Evolutionary conservation across 2,888 invertebrate species (phyloP).

Genomic region (Parnassius orleans): DNA sequence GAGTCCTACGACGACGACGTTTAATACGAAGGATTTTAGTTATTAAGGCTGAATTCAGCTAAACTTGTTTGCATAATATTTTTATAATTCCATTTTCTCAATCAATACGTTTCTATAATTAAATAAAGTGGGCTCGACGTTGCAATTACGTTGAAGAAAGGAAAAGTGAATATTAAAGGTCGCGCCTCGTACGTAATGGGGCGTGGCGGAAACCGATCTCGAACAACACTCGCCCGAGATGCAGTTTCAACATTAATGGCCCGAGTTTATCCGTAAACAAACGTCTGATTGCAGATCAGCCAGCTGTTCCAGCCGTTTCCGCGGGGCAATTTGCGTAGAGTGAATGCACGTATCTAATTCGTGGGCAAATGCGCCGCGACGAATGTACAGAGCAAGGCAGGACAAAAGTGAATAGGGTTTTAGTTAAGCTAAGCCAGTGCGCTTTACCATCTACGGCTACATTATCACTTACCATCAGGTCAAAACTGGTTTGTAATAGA

Average conservation of each 20-base stretch:
- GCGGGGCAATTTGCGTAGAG: conserved; percentile 14
- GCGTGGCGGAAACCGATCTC: conserved; percentile 7
- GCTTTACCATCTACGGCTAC: too few relatives aligned
- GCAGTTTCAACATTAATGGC: conserved; percentile 1
- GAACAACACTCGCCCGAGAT: neutral
- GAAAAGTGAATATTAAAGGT: conserved; percentile 2
- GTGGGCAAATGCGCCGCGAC: neutral
- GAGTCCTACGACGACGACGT: too few relatives aligned
- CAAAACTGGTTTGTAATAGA: too few relatives aligned
- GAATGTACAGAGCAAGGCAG: neutral
- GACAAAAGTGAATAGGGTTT: neutral
- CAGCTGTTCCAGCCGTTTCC: neutral
- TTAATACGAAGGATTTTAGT: too few relatives aligned
- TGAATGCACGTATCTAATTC: neutral
- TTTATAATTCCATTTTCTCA: neutral
- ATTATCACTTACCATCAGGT: too few relatives aligned
- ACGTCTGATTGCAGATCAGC: neutral
- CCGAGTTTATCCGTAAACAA: conserved; percentile 14
- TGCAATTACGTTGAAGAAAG: conserved; percentile 8
- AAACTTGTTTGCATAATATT: too few relatives aligned
- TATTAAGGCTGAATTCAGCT: too few relatives aligned
- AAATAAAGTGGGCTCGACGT: neutral
- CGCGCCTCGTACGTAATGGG: conserved; percentile 5
- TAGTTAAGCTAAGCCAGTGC: too few relatives aligned
- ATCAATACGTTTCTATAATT: neutral